phyloP scores from a whole-genome alignment of 2,113 vertebrate species.

The Brachyistius frenatus region DNA sequence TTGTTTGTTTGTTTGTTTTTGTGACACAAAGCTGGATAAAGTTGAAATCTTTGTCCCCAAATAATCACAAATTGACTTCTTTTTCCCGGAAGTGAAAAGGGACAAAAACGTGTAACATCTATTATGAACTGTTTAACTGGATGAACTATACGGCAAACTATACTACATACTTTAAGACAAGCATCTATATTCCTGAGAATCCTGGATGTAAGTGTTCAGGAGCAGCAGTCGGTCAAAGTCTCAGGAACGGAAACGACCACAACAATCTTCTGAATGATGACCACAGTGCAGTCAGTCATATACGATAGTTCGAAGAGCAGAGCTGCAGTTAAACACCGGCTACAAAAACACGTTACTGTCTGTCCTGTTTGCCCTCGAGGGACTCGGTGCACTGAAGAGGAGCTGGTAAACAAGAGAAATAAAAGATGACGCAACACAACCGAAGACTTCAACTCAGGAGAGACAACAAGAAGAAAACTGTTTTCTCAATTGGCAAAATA shows the following conservation, averaged over 20 bases:
- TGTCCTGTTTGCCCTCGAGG: neutral
- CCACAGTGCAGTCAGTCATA: neutral
- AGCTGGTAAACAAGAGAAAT: conserved; percentile 40
- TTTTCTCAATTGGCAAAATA: neutral
- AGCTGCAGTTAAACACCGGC: conserved; percentile 11
- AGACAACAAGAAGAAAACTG: neutral
- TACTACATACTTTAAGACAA: neutral
- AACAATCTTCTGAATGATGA: neutral
- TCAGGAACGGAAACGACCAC: conserved; percentile 13
- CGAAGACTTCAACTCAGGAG: conserved; percentile 1
- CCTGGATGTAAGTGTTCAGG: neutral
- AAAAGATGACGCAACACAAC: conserved; percentile 25
- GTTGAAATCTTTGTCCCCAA: too few species aligned
- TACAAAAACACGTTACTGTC: neutral
- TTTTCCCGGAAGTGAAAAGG: neutral
- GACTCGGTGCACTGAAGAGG: neutral
- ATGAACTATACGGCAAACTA: neutral
- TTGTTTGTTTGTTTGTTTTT: too few species aligned
- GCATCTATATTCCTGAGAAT: neutral
- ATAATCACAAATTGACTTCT: neutral
- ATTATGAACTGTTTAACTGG: neutral
- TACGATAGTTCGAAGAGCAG: neutral
- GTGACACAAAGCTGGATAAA: too few species aligned
- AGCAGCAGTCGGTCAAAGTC: neutral
- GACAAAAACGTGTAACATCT: neutral